Conservation (phyloP, 2,888 invertebrate genomes). For the Hirtodrosophila confusa region DNA sequence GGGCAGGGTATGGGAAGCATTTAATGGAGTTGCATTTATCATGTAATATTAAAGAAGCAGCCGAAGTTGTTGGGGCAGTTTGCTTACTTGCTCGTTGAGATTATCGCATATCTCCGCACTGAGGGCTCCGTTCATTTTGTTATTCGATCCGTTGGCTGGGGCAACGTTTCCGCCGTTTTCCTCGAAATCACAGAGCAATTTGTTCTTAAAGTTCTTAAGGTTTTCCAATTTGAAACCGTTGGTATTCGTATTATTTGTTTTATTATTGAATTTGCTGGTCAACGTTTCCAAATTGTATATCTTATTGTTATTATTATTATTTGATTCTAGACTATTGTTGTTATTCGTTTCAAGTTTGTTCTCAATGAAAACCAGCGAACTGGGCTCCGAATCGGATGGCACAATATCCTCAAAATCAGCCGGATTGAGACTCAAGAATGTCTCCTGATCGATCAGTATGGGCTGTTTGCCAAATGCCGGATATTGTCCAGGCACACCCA, state of each 20-base stretch:
- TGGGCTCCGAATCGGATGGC: slow-evolving; percentile 81
- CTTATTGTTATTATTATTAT: slow-evolving; percentile 73
- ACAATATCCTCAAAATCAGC: slow-evolving; percentile 83
- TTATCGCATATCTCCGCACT: slow-evolving; percentile 84
- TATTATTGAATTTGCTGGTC: slow-evolving; percentile 82
- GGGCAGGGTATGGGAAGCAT: background rate
- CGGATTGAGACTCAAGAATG: slow-evolving; percentile 84
- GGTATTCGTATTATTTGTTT: slow-evolving; percentile 83
- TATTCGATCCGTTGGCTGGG: slow-evolving; percentile 44
- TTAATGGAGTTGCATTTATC: slow-evolving; percentile 31
- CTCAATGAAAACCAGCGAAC: slow-evolving; percentile 83
- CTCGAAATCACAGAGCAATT: slow-evolving; percentile 83
- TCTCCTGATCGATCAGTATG: slow-evolving; percentile 83
- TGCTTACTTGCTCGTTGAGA: slow-evolving; percentile 84
- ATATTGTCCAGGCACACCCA: slow-evolving; percentile 43
- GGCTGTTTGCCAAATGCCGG: slow-evolving; percentile 80
- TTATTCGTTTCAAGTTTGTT: slow-evolving; percentile 78
- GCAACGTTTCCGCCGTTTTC: slow-evolving; percentile 52
- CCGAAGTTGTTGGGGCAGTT: slow-evolving; percentile 10
- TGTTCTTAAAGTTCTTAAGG: slow-evolving; percentile 84
- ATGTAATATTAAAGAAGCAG: slow-evolving; percentile 21
- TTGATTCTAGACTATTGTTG: slow-evolving; percentile 57
- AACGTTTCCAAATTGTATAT: slow-evolving; percentile 81
- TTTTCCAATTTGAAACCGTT: slow-evolving; percentile 84
- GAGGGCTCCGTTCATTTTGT: slow-evolving; percentile 83